Conservation (phyloP, 2,113 vertebrate species). For the human region GRCh38 chr14:59292501-59293000, state of each 20-base stretch:
- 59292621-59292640: background rate
- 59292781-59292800: background rate
- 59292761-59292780: background rate
- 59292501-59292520: background rate
- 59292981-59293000: background rate
- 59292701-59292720: background rate
- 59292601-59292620: background rate
- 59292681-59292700: background rate
- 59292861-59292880: background rate
- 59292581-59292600: background rate
- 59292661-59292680: background rate
- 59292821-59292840: background rate
- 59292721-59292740: background rate
- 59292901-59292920: background rate
- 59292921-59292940: background rate
- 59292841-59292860: background rate
- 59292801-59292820: background rate
- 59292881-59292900: background rate
- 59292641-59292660: constrained; percentile 11
- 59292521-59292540: background rate
- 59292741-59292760: background rate
- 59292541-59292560: background rate
- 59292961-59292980: background rate
- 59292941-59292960: background rate
- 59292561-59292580: background rate